Conservation (phyloP, 1,140 invertebrate genomes). For the Pristionchus pacificus region DNA sequence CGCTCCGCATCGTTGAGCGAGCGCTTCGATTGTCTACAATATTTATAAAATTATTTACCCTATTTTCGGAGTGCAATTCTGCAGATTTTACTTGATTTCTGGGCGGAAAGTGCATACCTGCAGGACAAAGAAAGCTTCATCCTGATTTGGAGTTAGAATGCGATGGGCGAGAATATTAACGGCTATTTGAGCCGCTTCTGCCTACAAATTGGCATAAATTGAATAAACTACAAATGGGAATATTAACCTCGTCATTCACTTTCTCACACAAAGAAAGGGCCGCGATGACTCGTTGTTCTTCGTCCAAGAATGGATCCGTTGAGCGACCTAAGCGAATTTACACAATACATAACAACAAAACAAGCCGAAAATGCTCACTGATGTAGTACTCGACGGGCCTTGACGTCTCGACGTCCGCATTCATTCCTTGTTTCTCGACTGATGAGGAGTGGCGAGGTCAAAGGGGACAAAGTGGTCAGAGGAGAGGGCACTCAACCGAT, state of each 20-base stretch:
- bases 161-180: slow-evolving; percentile 15
- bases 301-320: slow-evolving; percentile 7
- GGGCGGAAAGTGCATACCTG: slow-evolving; percentile 6
- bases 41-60: too few relatives aligned
- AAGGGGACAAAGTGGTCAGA: too few relatives aligned
- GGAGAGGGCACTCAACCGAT: too few relatives aligned
- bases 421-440: too few relatives aligned
- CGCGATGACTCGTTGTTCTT: background rate
- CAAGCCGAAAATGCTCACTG: background rate
- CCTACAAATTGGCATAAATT: background rate
- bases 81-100: too few relatives aligned
- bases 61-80: too few relatives aligned
- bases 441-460: too few relatives aligned
- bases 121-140: slow-evolving; percentile 17
- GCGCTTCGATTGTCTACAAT: slow-evolving; percentile 20
- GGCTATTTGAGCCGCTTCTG: slow-evolving; percentile 13
- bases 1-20: slow-evolving; percentile 25
- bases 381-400: slow-evolving; percentile 15
- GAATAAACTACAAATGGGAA: background rate
- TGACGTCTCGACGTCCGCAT: too few relatives aligned
- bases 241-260: slow-evolving; percentile 8
- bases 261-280: slow-evolving; percentile 1
- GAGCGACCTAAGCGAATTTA: slow-evolving; percentile 1
- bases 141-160: slow-evolving; percentile 16
- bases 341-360: background rate